Base-by-base conservation (phyloP, 1,140 invertebrate genomes). In the Drosophila seguyi region DNA sequence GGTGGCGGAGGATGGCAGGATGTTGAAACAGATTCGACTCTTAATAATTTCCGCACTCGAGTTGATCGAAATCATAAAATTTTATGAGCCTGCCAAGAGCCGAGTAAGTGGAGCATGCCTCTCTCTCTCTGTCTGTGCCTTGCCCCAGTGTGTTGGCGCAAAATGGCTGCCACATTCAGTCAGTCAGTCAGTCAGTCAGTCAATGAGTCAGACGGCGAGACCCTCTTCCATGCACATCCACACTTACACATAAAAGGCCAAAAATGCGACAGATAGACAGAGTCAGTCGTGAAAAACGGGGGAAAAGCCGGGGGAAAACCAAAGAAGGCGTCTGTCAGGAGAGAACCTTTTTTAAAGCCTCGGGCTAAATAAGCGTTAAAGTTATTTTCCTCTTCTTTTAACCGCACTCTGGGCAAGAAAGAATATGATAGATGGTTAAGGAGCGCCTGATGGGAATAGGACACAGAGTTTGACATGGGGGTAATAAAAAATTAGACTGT, bases 31-130 rank as follows among this genome's bases (percentile, higher is more conserved):
- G 87, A 90, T 90, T 90, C 87, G 79, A 88, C 86, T 90, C 87
- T 90, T 90, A 91, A 90, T 90, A 90, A 90, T 90, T 90, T 90
- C 87, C 87, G 87, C 87, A 90, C 87, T 90, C 86, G 83, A 90
- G 83, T 90, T 90, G 87, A 90, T 90, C 87, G 87, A 90, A 90
- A 90, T 90, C 87, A 90, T 90, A 90, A 90, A 90, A 90, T 90
- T 91, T 90, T 90, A 90, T 90, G 87, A 90, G 87, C 73, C 74
- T 74, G 75, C 82, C 75, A 91, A 86, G 80, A 88, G 79, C 29
- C 84, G 75, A 75, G 76, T 84, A 82, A 91, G 82, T 90, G 80
- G 56, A 59, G 86, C 57, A 38, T 57, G 50, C 27, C 44, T 39
- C 52, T 72, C 20, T 71, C 31, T 42, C 42, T 66, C 34, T 58